Evolutionary conservation across 2,797 vertebrate species (phyloP), one percentile per base, ranked within the genome.

Genomic region (Lophius americanus): DNA sequence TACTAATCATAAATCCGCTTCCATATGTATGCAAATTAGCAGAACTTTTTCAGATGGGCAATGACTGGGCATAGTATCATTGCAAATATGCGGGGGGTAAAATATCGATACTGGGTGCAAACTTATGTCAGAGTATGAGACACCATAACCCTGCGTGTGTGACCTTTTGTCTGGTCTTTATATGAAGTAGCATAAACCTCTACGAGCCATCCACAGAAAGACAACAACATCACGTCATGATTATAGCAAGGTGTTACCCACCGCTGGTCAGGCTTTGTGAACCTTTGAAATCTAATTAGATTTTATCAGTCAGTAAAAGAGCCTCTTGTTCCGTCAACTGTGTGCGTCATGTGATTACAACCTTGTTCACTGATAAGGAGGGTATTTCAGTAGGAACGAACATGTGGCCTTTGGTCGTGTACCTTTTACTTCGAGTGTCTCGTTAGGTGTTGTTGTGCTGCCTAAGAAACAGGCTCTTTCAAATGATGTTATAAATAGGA

Each of bases 201-300:
- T 60, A 14, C 48, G 53, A 42, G 46, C 2, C 50, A 64, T 60
- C 60, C 39, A 35, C 12, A 68, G 55, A 41, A 72, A 51, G 52
- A 64, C 51, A 76, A 39, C 14, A 67, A 65, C 41, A 32, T 66
- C 46, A 64, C 51, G 66, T 52, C 38, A 47, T 38, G 39, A 39
- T 58, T 69, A 57, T 74, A 72, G 72, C 70, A 55, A 39, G 75
- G 79, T 86, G 82, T 88, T 86, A 87, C 74, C 79, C 77, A 65
- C 32, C 52, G 62, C 47, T 71, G 58, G 47, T 69, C 35, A 57
- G 76, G 58, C 69, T 74, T 78, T 69, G 61, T 39, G 65, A 91
- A 91, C 87, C 89, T 92, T 90, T 88, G 90, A 90, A 75, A 90
- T 86, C 85, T 88, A 84, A 89, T 90, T 85, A 76, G 63, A 84